phyloP scores from a whole-genome alignment of 2,888 invertebrate genomes.

The Escarpia spicata region DNA sequence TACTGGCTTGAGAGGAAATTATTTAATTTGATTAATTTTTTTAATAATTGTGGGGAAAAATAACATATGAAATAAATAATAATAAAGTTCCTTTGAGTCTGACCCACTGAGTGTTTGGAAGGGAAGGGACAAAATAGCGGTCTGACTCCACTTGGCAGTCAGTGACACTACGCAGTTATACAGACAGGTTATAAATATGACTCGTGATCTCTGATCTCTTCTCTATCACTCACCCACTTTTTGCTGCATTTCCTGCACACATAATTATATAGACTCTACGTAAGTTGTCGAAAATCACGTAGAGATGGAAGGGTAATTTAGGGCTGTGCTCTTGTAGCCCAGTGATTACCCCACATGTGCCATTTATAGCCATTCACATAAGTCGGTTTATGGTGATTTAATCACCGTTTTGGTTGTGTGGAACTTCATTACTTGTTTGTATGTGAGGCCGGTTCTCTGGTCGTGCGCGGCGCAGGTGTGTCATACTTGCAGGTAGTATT shows the following conservation, averaged over 20 bases:
- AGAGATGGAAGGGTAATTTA: neutral
- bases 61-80: neutral
- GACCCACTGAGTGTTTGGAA: neutral
- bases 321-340: neutral
- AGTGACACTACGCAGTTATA: neutral
- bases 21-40: neutral
- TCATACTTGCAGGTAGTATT: neutral
- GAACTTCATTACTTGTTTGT: neutral
- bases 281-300: neutral
- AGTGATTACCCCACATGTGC: neutral
- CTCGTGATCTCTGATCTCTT: neutral
- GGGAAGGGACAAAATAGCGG: neutral
- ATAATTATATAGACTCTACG: neutral
- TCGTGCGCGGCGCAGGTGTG: neutral
- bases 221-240: neutral
- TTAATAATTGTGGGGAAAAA: neutral
- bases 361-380: neutral
- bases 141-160: neutral
- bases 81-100: neutral
- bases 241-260: neutral
- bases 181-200: conserved; percentile 1
- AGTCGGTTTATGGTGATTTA: neutral
- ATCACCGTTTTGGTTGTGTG: neutral
- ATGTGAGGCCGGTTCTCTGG: neutral
- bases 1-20: neutral